Evolutionary conservation across 2,797 vertebrate species (phyloP), one percentile per base, ranked within the genome.

Genomic region (Telmatherina bonti): DNA sequence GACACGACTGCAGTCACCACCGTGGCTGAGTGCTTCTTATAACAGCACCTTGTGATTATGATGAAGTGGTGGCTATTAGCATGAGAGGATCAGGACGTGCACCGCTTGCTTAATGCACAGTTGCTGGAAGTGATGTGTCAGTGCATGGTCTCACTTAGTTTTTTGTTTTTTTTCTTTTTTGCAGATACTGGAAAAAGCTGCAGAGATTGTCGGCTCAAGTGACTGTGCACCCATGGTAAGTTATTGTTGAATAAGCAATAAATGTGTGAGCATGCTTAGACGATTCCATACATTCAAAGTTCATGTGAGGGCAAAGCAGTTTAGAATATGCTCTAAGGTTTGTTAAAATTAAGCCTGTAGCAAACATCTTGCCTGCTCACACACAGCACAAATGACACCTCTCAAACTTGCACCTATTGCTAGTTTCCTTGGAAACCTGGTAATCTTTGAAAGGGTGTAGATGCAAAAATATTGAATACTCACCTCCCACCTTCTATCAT

Each of bases 131-230:
- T 59, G 62, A 76, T 61, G 29, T 56, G 22, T 83, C 45, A 15
- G 11, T 35, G 60, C 41, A 29, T 62, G 10, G 3, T 0, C 52
- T 70, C 16, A 1, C 31, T 73, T 18, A 9, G 2, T 5, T 29
- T 16, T 13, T 29, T 53, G 66, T 24, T 35, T 38, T 35, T 56
- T 31, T 41, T 26, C 35, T 70, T 49, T 70, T 61, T 52, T 81
- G 56, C 93, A 99, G 98, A 99, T 99, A 89, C 94, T 99, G 91
- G 98, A 99, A 91, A 99, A 99, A 86, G 98, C 97, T 82, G 97
- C 98, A 78, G 96, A 98, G 79, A 97, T 99, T 54, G 96, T 91
- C 78, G 70, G 91, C 72, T 94, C 94, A 49, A 95, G 88, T 75
- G 98, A 99, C 83, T 93, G 93, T 58, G 87, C 88, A 66, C 90